Base-by-base conservation (phyloP, 1,140 invertebrate genomes). In the Mycetomoellerius zeteki region DNA sequence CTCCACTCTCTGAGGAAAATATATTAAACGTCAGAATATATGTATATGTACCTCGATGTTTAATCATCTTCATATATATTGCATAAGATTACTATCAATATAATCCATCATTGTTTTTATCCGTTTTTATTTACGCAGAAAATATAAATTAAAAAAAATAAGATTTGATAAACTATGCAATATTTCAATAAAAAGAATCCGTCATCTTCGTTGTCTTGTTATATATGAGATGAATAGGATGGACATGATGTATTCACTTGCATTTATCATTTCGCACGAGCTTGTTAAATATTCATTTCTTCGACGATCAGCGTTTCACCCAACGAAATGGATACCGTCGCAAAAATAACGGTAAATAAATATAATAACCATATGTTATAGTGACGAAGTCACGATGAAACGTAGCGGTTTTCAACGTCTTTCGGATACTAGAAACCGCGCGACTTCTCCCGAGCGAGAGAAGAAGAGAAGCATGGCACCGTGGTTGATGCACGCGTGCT, bases 401-500 rank as follows among this genome's bases (percentile, higher is more conserved):
- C 73, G 62, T 73, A 84, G 56, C 88, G 85, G 86, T 67, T 89
- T 43, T 75, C 84, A 69, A 67, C 73, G 54, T 89, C 78, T 87
- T 78, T 64, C n/a, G 27, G 75, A 58, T 82, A 69, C 67, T 85
- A 87, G 88, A 76, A 89, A 90, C 76, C 72, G 58, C 76, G 30
- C 77, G 78, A 71, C 47, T 87, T 82, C 85, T 86, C 67, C 50
- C 60, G 37, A 16, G 10, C 54, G 52, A 56, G 73, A 65, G 12
- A 50, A 56, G 60, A 73, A 76, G 69, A 72, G 62, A 76, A 33
- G 47, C n/a, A n/a, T 65, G 81, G 88, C 77, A 86, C 75, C 77
- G 86, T 82, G 60, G 86, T 81, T 88, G 89, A 90, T 90, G 89
- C 89, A 90, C 89, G 89, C 89, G 89, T 90, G 81, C 89, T 90